Evolutionary conservation across 2,113 vertebrate genomes (phyloP), one percentile per base, ranked within the genome.

Genomic region (Suricata suricatta): DNA sequence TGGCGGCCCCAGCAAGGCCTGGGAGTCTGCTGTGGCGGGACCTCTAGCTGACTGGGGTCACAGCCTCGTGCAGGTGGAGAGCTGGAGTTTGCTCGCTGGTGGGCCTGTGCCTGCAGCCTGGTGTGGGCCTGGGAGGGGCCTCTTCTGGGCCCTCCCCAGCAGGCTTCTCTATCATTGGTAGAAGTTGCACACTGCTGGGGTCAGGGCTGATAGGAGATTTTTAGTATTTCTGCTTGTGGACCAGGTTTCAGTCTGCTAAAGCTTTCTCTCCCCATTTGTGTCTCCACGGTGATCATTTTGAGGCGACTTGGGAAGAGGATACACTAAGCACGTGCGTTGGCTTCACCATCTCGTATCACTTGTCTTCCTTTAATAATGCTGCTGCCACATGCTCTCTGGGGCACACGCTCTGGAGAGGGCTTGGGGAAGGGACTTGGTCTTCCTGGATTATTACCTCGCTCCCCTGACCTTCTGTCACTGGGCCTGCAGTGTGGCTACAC

Each of bases 31-130:
- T 21, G 7, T 69, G 64, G 77, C 1, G 27, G 33, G 12, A 35
- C 57, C 19, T 81, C 5, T 21, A 4, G 68, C 2, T 79, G 77
- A 79, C 50, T 7, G 4, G n/a, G 71, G 44, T 50, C 17, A 0
- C 33, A 11, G 76, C n/a, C 60, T 19, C 5, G 3, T 72, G 38
- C 25, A 41, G 31, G 3, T 16, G 44, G 68, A 63, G 57, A 74
- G 69, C 38, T 52, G 12, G 12, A 17, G 35, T 84, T 64, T 63
- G 31, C 69, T 60, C 14, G n/a, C 7, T 41, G 7, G 2, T 13
- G 0, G 12, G 15, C 6, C 13, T 3, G 0, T 1, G 1, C 52
- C 27, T 13, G 11, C 2, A 15, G 27, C 25, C 29, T 19, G 60
- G 5, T 21, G 2, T 80, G 38, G 35, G 41, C 10, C 5, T 14